Evolutionary conservation across 2,113 vertebrate species (phyloP).

Genomic region (Diphyllodes magnificus): DNA sequence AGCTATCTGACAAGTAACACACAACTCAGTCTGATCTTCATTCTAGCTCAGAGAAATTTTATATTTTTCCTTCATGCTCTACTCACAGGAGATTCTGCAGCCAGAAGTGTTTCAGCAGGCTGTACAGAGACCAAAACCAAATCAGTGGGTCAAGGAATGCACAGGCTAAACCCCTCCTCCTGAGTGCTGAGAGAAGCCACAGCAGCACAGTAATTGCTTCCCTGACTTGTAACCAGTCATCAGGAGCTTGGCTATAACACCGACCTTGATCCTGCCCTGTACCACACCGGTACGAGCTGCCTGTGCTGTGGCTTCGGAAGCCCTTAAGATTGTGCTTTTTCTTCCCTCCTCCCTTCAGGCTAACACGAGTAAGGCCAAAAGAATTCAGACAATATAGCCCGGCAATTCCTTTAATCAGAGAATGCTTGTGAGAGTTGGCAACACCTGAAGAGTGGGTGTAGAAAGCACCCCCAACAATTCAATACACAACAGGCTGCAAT

Average conservation of each 20-base stretch:
- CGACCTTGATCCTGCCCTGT: not conserved
- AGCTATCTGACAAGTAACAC: not conserved
- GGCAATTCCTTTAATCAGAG: not conserved
- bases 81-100: not conserved
- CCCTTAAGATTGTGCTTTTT: not conserved
- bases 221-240: not conserved
- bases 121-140: not conserved
- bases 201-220: not conserved
- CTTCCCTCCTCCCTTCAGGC: not conserved
- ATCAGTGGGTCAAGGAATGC: not conserved
- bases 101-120: not conserved
- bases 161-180: not conserved
- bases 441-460: not conserved
- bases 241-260: not conserved
- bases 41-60: not conserved
- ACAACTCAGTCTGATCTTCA: not conserved
- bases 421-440: not conserved
- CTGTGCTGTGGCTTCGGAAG: not conserved
- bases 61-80: not conserved
- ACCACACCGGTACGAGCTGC: not conserved
- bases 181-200: not conserved
- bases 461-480: not conserved
- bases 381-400: not conserved
- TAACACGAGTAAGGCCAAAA: not conserved
- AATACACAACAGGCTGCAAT: not conserved